phyloP scores from a whole-genome alignment of 2,888 invertebrate species.

The Apotomis betuletana region DNA sequence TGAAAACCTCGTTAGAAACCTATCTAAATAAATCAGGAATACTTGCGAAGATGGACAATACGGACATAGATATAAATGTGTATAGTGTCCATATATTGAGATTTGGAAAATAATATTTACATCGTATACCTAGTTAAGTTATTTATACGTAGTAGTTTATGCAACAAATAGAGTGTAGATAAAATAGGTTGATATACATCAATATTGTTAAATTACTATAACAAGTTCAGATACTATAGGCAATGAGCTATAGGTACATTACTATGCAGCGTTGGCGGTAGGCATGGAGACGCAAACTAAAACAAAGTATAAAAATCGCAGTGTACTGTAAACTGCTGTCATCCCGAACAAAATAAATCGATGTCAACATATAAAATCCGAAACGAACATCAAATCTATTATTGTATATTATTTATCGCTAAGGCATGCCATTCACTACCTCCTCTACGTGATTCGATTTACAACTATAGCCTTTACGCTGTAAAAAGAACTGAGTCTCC shows the following conservation, averaged over 20 bases:
- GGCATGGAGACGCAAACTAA: neutral
- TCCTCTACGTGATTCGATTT: conserved; percentile 33
- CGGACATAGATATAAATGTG: no score
- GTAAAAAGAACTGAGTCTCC: neutral
- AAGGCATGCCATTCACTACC: conserved; percentile 34
- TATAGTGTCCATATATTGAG: no score
- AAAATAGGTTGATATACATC: no score
- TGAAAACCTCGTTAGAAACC: neutral
- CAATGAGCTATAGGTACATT: no score
- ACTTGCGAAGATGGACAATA: no score
- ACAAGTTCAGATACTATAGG: no score
- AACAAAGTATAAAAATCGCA: neutral
- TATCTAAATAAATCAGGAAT: neutral
- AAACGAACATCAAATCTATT: conserved; percentile 30
- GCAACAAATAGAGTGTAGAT: no score
- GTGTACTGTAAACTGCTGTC: neutral
- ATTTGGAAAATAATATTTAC: no score
- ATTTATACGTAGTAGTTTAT: no score
- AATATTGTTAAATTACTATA: no score
- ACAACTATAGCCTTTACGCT: conserved; percentile 15
- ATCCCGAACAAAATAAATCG: neutral
- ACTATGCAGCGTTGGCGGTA: no score
- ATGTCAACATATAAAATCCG: conserved; percentile 21
- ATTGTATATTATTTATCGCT: conserved; percentile 38
- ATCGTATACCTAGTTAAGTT: no score